A percentile compares a stretch with the other conserved stretches of the same genome.
phyloP scores from a whole-genome alignment of 2,797 vertebrate genomes.

The Lacerta bilineata region DNA sequence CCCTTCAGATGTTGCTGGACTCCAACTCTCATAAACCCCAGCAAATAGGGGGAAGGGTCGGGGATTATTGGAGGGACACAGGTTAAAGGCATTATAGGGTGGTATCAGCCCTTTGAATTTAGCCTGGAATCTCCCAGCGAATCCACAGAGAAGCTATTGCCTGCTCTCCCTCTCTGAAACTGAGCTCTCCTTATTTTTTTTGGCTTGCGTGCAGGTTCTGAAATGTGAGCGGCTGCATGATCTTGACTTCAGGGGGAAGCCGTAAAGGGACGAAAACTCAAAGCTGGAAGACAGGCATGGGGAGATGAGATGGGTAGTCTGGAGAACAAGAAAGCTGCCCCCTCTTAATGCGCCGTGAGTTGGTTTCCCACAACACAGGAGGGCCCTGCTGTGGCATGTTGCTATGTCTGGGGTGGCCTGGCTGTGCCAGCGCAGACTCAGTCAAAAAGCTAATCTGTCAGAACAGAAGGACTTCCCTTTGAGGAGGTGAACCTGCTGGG shows the following conservation, averaged over 20 bases:
- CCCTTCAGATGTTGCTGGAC: neutral
- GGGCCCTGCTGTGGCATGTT: slow-evolving; percentile 47
- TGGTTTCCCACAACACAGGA: neutral
- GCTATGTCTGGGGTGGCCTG: slow-evolving; percentile 60
- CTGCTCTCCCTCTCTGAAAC: neutral
- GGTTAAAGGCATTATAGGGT: neutral
- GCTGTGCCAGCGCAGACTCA: slow-evolving; percentile 47
- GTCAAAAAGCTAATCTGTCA: slow-evolving; percentile 63
- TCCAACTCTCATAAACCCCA: neutral
- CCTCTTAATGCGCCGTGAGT: slow-evolving; percentile 41
- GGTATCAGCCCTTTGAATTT: too few relatives aligned
- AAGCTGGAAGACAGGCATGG: slow-evolving; percentile 16
- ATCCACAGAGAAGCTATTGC: neutral
- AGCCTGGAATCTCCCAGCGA: slow-evolving; percentile 26
- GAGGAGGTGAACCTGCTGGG: slow-evolving; percentile 71
- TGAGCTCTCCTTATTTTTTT: slow-evolving; percentile 47
- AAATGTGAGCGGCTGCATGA: slow-evolving; percentile 60
- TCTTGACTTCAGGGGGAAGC: slow-evolving; percentile 30
- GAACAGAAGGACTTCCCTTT: slow-evolving; percentile 72
- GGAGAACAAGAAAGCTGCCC: slow-evolving; percentile 35
- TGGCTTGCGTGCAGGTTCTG: slow-evolving; percentile 41
- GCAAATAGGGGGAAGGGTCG: neutral
- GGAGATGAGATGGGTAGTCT: slow-evolving; percentile 41
- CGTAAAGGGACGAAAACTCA: slow-evolving; percentile 46
- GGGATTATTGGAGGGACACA: neutral